Base-by-base conservation (phyloP, 2,888 invertebrate species). In the Andrena fulva region DNA sequence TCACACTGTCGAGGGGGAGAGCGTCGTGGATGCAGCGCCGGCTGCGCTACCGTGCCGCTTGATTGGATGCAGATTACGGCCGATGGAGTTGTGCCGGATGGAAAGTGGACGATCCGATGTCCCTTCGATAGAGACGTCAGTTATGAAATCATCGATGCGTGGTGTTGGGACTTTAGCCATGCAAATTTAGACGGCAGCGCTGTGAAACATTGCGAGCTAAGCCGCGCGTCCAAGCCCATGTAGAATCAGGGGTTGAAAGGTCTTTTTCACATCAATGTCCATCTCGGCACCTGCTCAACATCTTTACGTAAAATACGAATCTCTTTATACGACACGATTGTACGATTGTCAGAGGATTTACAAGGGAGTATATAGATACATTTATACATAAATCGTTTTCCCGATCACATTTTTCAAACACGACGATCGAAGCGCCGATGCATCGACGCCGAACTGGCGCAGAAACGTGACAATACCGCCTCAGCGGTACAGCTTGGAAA, bases 1-100 rank as follows among this genome's bases (percentile, higher is more conserved):
- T 72, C 66, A 74, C 85, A 75, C 73, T 64, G 60, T 31, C 24
- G 52, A 42, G 52, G 29, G 50, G 62, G 29, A 42, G 62, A 24
- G 56, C 54, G 64, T 62, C 60, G 77, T 33, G 66, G 66, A 50
- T 33, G 71, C 71, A 48, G 62, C 63, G 35, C n/a, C 48, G 35
- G 63, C 68, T 7, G 31, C 20, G 50, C 42, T 24, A 27, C 76
- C 67, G 76, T 63, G 60, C 54, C 35, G 66, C 64, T 79, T 83
- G 74, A 83, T 83, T 84, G 78, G 84, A 83, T 84, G 83, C 84
- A 84, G 84, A 84, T 84, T 83, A 71, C 79, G 64, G 56, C 42
- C 74, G 83, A 83, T 82, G 77, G 77, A 82, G 83, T 78, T 68
- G 82, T 74, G 77, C 64, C 70, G 62, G 72, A 82, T 77, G 74